phyloP scores from a whole-genome alignment of 2,888 invertebrate species.

The Polyploca ridens region DNA sequence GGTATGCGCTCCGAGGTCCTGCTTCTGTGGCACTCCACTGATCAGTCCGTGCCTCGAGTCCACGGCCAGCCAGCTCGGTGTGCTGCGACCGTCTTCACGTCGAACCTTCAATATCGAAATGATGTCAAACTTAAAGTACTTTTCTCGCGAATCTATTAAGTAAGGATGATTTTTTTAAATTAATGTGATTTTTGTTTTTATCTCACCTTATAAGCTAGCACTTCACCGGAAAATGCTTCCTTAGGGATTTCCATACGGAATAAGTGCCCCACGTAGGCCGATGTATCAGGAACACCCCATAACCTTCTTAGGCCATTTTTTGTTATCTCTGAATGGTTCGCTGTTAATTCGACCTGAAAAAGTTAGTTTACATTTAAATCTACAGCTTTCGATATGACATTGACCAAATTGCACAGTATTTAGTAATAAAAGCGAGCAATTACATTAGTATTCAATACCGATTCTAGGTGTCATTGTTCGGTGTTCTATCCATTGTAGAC shows the following conservation, averaged over 20 bases:
- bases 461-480: conserved; percentile 24
- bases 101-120: conserved; percentile 55
- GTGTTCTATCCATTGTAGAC: conserved; percentile 10
- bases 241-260: conserved; percentile 90
- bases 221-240: conserved; percentile 88
- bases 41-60: conserved; percentile 88
- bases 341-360: conserved; percentile 74
- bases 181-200: too few relatives aligned
- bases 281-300: conserved; percentile 86
- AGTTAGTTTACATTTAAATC: conserved; percentile 12
- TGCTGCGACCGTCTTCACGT: conserved; percentile 67
- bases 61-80: conserved; percentile 89
- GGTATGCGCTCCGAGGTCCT: conserved; percentile 88
- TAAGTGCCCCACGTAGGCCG: conserved; percentile 88
- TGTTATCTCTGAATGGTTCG: conserved; percentile 77
- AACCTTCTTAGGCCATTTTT: conserved; percentile 81
- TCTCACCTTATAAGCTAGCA: conserved; percentile 88
- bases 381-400: neutral
- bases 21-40: conserved; percentile 88
- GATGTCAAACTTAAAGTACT: too few relatives aligned
- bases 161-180: too few relatives aligned
- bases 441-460: conserved; percentile 34
- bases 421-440: conserved; percentile 24
- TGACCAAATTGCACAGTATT: conserved; percentile 18
- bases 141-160: too few relatives aligned